These are phyloP conservation scores for Heterocephalus glaber DNA, from an alignment of 2,113 vertebrate genomes.

Conservation along the genomic window DNA sequence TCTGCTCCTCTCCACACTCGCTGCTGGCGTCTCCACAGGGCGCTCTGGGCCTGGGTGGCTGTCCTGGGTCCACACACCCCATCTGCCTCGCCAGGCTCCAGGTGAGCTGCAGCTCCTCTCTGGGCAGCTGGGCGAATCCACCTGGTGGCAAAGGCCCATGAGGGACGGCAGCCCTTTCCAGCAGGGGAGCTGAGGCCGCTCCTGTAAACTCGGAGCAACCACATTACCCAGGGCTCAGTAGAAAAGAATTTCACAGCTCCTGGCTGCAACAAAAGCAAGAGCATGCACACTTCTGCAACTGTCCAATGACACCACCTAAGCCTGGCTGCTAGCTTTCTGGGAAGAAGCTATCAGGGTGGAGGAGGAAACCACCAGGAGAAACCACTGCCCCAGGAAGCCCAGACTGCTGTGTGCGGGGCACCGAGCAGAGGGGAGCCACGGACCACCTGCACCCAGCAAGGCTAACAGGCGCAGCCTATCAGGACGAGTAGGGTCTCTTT, in stretches of 20 bases:
- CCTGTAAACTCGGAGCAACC: background rate
- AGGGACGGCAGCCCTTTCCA: background rate
- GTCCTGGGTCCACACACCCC: background rate
- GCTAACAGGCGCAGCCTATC: no score
- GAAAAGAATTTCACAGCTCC: background rate
- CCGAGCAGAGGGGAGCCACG: background rate
- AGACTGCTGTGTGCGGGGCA: no score
- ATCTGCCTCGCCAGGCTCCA: background rate
- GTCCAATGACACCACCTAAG: background rate
- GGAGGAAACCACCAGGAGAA: background rate
- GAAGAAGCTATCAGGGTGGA: background rate
- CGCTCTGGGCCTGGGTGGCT: background rate
- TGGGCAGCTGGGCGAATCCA: background rate
- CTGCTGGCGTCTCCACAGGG: rapidly evolving
- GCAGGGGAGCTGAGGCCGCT: background rate
- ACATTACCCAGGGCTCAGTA: background rate
- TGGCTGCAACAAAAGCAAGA: background rate
- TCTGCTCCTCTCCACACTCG: background rate
- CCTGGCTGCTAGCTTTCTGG: background rate
- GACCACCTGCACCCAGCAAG: background rate
- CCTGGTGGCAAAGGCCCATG: background rate
- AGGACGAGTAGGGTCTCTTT: background rate
- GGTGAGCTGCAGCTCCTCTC: background rate
- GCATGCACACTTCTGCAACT: background rate
- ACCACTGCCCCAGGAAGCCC: background rate